phyloP scores from a whole-genome alignment of 2,113 vertebrate genomes.

The Zeus faber region DNA sequence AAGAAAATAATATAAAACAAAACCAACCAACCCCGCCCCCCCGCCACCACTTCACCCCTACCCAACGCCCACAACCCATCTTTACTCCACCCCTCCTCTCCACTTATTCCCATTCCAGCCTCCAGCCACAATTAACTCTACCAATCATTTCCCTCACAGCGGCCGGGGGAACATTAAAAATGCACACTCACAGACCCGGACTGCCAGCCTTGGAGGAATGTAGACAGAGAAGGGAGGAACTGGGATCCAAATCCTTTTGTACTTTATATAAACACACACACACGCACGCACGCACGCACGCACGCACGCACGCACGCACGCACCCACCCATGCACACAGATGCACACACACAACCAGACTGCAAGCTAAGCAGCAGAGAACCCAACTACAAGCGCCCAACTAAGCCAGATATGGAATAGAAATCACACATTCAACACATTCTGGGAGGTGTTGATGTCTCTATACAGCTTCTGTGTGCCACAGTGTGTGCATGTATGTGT shows the following conservation, averaged over 20 bases:
- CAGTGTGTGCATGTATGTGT: constrained; percentile 12
- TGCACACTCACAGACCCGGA: constrained; percentile 63
- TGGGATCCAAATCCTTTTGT: constrained; percentile 27
- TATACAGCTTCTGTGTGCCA: constrained; percentile 1
- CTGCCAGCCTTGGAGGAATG: constrained; percentile 36
- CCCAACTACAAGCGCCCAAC: background rate
- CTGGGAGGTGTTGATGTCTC: constrained; percentile 38
- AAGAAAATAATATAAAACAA: constrained; percentile 37
- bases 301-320: background rate
- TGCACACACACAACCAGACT: constrained; percentile 43
- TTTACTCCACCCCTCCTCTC: constrained; percentile 7
- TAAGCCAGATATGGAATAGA: constrained; percentile 8
- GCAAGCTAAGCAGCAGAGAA: constrained; percentile 42
- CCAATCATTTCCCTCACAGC: constrained; percentile 63
- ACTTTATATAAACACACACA: constrained; percentile 1
- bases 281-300: background rate
- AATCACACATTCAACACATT: constrained; percentile 34
- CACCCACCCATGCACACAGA: background rate
- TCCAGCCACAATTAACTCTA: constrained; percentile 76
- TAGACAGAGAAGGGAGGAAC: constrained; percentile 39
- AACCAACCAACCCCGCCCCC: constrained; percentile 29
- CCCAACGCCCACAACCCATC: constrained; percentile 16
- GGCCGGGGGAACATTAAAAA: constrained; percentile 68
- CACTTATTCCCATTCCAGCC: constrained; percentile 56
- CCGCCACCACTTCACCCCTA: background rate